Evolutionary conservation across 2,113 vertebrate genomes (phyloP).

Genomic region (Cebus imitator): DNA sequence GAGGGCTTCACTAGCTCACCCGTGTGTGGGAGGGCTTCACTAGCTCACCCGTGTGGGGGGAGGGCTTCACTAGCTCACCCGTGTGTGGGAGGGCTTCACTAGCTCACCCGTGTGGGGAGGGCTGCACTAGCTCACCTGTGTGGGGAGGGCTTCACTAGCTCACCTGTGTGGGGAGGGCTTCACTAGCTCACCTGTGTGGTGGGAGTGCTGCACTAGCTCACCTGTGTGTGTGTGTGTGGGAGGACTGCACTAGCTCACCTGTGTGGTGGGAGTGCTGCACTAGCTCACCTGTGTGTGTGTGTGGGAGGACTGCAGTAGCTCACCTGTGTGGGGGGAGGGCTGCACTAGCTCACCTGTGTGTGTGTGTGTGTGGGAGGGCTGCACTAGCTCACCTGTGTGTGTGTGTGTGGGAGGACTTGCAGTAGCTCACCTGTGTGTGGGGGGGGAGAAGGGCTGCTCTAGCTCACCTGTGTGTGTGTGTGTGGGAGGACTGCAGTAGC

Average conservation of each 20-base stretch:
- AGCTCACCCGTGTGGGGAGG: background rate
- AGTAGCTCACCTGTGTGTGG: too few relatives aligned
- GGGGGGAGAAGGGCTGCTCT: fast-evolving
- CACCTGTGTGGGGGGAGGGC: background rate
- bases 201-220: too few relatives aligned
- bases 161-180: too few relatives aligned
- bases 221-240: background rate
- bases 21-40: too few relatives aligned
- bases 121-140: background rate
- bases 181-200: fast-evolving
- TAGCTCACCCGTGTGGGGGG: too few relatives aligned
- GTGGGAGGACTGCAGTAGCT: background rate
- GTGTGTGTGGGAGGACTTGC: fast-evolving
- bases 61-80: fast-evolving
- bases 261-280: too few relatives aligned
- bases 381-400: background rate
- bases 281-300: too few relatives aligned
- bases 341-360: background rate
- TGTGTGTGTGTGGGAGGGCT: background rate
- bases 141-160: fast-evolving
- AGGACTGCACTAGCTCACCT: background rate
- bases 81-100: too few relatives aligned
- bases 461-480: too few relatives aligned
- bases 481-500: fast-evolving
- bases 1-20: fast-evolving